Conservation (phyloP, 2,113 vertebrate genomes). For the Cephalopterus ornatus region DNA sequence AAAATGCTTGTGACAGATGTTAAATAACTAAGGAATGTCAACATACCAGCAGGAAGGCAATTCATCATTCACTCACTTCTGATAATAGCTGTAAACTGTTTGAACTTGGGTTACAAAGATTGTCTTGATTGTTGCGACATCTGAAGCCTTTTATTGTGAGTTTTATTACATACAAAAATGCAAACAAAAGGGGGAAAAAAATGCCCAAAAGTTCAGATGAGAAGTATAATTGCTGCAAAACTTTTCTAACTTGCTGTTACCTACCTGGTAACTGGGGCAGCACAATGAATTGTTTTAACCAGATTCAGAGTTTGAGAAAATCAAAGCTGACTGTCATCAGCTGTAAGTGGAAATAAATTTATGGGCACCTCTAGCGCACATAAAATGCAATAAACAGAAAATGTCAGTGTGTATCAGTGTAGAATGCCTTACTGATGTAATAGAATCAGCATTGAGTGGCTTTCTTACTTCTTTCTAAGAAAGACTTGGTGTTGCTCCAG, state of each 20-base stretch:
- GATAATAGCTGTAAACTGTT: constrained; percentile 42
- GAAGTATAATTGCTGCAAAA: background rate
- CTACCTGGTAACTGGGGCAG: background rate
- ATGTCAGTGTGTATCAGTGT: background rate
- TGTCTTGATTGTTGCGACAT: constrained; percentile 2
- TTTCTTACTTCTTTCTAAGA: background rate
- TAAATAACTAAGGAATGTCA: constrained; percentile 54
- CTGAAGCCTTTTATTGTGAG: constrained; percentile 9
- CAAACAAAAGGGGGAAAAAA: background rate
- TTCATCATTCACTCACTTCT: background rate
- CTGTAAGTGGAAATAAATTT: constrained; percentile 7
- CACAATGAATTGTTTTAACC: background rate
- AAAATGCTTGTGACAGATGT: constrained; percentile 50
- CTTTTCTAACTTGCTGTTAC: background rate
- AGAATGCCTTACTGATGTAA: background rate
- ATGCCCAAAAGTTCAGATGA: background rate
- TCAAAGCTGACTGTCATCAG: background rate
- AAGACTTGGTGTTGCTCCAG: background rate
- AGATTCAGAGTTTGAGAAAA: background rate
- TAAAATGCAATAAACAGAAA: background rate
- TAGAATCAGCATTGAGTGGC: background rate
- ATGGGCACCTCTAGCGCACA: background rate
- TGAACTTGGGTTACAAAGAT: constrained; percentile 48
- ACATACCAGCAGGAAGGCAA: constrained; percentile 20
- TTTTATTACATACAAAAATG: constrained; percentile 36